Conservation (phyloP, 2,888 invertebrate species). For the Chorisops tibialis region DNA sequence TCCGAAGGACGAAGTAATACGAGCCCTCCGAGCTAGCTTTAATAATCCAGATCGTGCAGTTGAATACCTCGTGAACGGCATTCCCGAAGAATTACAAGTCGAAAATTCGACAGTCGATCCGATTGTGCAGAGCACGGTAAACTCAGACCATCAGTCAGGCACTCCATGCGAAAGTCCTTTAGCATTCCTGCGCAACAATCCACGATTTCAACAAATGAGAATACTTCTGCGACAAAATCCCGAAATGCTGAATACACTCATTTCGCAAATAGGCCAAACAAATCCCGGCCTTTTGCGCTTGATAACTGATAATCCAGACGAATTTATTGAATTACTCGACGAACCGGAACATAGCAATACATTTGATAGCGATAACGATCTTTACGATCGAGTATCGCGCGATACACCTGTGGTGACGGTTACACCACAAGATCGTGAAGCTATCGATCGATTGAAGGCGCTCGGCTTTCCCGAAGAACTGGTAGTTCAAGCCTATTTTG, state of each 20-base stretch:
- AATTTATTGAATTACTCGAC: conserved; percentile 91
- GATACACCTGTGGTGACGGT: conserved; percentile 70
- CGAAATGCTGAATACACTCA: conserved; percentile 78
- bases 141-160: not conserved
- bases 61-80: conserved; percentile 89
- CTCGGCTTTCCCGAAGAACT: conserved; percentile 92
- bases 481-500: conserved; percentile 94
- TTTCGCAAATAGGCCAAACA: conserved; percentile 86
- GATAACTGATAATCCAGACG: conserved; percentile 84
- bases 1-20: conserved; percentile 70
- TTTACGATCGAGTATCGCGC: not conserved
- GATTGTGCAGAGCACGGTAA: not conserved
- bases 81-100: conserved; percentile 53
- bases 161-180: conserved; percentile 56
- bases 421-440: conserved; percentile 88
- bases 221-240: conserved; percentile 88
- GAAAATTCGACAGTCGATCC: not conserved
- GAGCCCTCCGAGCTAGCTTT: conserved; percentile 86
- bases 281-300: conserved; percentile 89
- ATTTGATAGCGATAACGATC: conserved; percentile 39
- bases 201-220: conserved; percentile 93
- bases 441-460: conserved; percentile 91
- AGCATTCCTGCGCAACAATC: conserved; percentile 82
- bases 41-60: conserved; percentile 96
- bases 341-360: conserved; percentile 56